A percentile compares a stretch with the other conserved stretches of the same genome.
Evolutionary conservation across 2,113 vertebrate species (phyloP).

Genomic region (Anguilla rostrata): DNA sequence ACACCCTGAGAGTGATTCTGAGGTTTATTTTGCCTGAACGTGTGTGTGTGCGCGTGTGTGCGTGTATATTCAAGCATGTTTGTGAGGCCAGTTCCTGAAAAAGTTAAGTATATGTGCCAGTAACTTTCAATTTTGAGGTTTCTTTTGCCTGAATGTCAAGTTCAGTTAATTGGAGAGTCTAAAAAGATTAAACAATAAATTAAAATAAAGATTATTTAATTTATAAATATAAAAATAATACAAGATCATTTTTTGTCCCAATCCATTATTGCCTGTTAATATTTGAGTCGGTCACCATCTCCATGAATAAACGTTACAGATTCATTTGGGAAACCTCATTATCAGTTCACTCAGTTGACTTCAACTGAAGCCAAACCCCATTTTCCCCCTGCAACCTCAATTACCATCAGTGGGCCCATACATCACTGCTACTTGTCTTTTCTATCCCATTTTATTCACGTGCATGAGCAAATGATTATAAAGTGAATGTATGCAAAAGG

Average conservation of each 20-base stretch:
- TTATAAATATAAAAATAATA: neutral
- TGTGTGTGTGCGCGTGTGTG: too few species aligned
- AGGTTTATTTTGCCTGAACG: too few species aligned
- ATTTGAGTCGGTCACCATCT: neutral
- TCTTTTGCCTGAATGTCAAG: too few species aligned
- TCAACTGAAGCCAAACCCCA: neutral
- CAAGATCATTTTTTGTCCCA: neutral
- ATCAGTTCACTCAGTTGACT: neutral
- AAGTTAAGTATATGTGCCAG: too few species aligned
- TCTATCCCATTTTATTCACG: neutral
- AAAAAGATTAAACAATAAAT: too few species aligned
- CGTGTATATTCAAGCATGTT: too few species aligned
- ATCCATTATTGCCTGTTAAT: neutral
- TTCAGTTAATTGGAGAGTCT: too few species aligned
- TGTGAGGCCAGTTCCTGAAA: too few species aligned
- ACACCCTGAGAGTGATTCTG: too few species aligned
- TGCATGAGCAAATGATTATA: neutral
- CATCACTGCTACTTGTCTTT: neutral
- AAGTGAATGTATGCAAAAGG: neutral
- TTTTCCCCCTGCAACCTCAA: neutral
- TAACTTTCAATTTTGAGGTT: too few species aligned
- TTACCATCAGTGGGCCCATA: neutral
- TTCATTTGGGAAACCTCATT: neutral
- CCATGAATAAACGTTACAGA: neutral
- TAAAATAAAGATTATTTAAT: neutral